Evolutionary conservation across 2,888 invertebrate genomes (phyloP).

Genomic region (Nebria brevicollis): DNA sequence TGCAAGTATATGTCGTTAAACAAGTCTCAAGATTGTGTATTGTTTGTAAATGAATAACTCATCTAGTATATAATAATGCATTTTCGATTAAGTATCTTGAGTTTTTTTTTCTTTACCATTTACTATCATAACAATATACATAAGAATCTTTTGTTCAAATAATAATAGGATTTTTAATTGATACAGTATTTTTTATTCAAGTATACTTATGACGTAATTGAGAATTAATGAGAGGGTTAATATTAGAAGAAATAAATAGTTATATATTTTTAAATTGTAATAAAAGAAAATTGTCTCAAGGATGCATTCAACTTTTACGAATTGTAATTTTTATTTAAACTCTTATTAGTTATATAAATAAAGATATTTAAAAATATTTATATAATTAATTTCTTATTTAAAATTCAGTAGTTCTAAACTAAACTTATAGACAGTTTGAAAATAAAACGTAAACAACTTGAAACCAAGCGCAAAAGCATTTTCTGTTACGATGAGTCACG

Average conservation of each 20-base stretch:
- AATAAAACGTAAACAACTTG: not conserved
- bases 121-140: not conserved
- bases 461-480: not conserved
- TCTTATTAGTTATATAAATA: too few relatives aligned
- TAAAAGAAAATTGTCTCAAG: too few relatives aligned
- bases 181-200: not conserved
- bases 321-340: too few relatives aligned
- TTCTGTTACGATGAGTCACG: not conserved
- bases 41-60: not conserved
- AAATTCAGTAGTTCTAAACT: too few relatives aligned
- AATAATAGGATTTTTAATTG: not conserved
- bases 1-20: not conserved
- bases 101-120: not conserved
- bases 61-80: not conserved
- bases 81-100: not conserved
- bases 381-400: too few relatives aligned
- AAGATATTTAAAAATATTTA: too few relatives aligned
- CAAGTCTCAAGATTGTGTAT: not conserved
- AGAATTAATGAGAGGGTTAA: too few relatives aligned
- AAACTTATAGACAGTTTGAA: not conserved
- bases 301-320: too few relatives aligned
- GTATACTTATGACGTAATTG: not conserved
- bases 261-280: too few relatives aligned
- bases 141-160: not conserved
- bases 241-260: too few relatives aligned